Conservation (phyloP, 2,888 invertebrate species). For the Tethea ocularis region DNA sequence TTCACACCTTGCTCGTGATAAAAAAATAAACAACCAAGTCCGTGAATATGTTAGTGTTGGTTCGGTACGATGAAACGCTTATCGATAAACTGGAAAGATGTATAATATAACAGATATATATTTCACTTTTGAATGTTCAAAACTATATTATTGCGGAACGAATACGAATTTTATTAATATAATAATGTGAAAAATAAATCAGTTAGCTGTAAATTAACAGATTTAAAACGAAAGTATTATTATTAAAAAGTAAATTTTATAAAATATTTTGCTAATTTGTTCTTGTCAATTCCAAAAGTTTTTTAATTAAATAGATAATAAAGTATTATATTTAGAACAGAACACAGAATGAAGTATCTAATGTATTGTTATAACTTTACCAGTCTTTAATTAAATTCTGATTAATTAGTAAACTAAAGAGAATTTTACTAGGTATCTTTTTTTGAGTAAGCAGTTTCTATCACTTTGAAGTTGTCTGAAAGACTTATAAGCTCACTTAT, state of each 20-base stretch:
- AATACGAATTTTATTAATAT: too few relatives aligned
- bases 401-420: background rate
- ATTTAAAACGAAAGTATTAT: background rate
- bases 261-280: background rate
- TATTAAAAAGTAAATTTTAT: background rate
- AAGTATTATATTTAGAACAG: background rate
- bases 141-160: too few relatives aligned
- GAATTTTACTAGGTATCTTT: background rate
- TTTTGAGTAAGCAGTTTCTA: background rate
- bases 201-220: too few relatives aligned
- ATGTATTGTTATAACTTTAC: background rate
- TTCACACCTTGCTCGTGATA: constrained; percentile 28
- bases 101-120: too few relatives aligned
- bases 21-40: constrained; percentile 28
- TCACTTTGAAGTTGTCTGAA: constrained; percentile 11
- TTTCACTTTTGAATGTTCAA: too few relatives aligned
- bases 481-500: constrained; percentile 9
- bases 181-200: too few relatives aligned
- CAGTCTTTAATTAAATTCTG: background rate
- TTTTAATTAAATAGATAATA: background rate
- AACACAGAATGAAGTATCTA: background rate
- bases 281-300: background rate
- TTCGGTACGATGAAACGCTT: background rate
- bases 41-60: background rate
- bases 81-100: background rate